Evolutionary conservation across 2,113 vertebrate species (phyloP).

Genomic region (Ctenodactylus gundi): DNA sequence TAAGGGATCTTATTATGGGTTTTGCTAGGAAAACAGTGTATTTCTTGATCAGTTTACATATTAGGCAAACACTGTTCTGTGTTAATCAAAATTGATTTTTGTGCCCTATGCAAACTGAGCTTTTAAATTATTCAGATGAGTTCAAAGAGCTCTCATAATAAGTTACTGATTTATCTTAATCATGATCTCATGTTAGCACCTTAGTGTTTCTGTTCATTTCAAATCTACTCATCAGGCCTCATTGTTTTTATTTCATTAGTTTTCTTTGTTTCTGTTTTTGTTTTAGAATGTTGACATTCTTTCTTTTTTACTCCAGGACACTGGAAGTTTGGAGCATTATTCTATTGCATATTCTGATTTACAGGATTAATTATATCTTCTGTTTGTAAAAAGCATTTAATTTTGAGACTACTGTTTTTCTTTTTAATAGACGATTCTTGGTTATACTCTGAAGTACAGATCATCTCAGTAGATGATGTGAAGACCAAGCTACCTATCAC

Average conservation of each 20-base stretch:
- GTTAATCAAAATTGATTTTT: slow-evolving; percentile 31
- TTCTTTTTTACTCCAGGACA: slow-evolving; percentile 7
- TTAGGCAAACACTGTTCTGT: background rate
- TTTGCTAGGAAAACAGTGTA: background rate
- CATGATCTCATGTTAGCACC: background rate
- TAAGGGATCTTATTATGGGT: background rate
- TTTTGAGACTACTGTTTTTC: slow-evolving; percentile 14
- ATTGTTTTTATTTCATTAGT: background rate
- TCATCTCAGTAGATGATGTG: background rate
- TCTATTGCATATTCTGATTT: background rate
- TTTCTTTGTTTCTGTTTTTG: background rate
- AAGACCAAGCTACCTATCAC: background rate
- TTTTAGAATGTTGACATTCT: slow-evolving; percentile 2
- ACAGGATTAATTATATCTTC: background rate
- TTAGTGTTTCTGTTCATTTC: background rate
- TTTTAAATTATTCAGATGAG: background rate
- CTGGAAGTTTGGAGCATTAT: background rate
- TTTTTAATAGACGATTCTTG: background rate
- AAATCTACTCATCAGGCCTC: background rate
- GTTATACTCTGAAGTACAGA: slow-evolving; percentile 34
- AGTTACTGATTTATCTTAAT: background rate
- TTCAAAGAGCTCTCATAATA: background rate
- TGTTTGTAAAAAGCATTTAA: slow-evolving; percentile 24
- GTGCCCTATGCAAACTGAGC: background rate
- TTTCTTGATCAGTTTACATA: background rate